These are phyloP conservation scores for Parapsyche elsis DNA, from an alignment of 1,140 invertebrate genomes.

Conservation along the genomic window DNA sequence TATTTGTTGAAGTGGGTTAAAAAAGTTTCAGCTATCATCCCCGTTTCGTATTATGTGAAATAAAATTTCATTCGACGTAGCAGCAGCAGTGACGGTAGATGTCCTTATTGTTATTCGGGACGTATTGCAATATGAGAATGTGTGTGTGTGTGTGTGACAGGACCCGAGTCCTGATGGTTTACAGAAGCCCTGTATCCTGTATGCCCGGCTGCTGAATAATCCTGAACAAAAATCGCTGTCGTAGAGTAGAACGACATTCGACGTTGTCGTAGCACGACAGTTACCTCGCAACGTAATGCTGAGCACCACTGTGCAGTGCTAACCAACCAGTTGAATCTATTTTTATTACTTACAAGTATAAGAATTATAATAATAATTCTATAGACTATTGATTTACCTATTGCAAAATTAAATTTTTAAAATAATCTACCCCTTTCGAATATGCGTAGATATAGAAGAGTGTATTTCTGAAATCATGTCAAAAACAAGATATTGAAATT, in stretches of 20 bases:
- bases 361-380: no score
- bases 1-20: no score
- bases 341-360: no score
- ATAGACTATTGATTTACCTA: no score
- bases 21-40: no score
- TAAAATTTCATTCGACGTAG: neutral
- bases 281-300: neutral
- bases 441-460: no score
- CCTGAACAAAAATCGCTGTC: conserved; percentile 29
- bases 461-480: no score
- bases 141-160: conserved; percentile 40
- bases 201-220: conserved; percentile 14
- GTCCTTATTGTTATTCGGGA: conserved; percentile 32
- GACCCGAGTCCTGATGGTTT: conserved; percentile 24
- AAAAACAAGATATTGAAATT: no score
- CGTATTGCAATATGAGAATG: conserved; percentile 16
- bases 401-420: no score
- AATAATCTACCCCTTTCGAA: no score
- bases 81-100: neutral
- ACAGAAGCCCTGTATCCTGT: neutral
- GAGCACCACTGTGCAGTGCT: neutral
- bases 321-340: neutral
- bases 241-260: conserved; percentile 7
- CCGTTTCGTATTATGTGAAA: neutral
- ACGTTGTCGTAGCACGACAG: conserved; percentile 4